Conservation (phyloP, 2,113 vertebrate genomes). For the Aptenodytes forsteri region DNA sequence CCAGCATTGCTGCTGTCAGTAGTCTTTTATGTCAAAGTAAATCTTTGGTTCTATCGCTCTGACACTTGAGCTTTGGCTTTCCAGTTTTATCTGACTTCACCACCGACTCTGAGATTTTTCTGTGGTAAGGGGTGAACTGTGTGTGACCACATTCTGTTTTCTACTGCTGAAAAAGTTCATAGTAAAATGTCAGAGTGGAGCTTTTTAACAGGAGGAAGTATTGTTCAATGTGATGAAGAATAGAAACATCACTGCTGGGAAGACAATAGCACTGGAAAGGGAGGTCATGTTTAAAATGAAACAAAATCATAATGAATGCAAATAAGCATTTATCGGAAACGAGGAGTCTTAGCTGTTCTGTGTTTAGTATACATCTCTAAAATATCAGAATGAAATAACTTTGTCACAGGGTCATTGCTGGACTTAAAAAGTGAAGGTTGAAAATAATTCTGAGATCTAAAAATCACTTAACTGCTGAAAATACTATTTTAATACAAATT, state of each 20-base stretch:
- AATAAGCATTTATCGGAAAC: background rate
- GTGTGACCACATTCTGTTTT: background rate
- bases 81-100: background rate
- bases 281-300: background rate
- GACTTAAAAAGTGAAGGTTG: background rate
- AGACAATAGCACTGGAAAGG: background rate
- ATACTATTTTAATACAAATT: too few relatives aligned
- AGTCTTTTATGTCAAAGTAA: background rate
- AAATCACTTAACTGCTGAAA: background rate
- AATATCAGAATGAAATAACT: background rate
- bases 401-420: background rate
- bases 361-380: background rate
- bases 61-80: background rate
- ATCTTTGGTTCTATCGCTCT: background rate
- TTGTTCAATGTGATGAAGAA: background rate
- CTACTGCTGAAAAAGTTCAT: background rate
- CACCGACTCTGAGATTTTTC: background rate
- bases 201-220: background rate
- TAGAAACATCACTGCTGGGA: background rate
- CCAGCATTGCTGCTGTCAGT: background rate
- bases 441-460: background rate
- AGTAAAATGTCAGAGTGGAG: background rate
- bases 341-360: background rate
- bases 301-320: background rate
- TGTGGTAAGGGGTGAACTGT: background rate